These are phyloP conservation scores for Emmelina monodactyla DNA, from an alignment of 2,888 invertebrate species.

Conservation along the genomic window DNA sequence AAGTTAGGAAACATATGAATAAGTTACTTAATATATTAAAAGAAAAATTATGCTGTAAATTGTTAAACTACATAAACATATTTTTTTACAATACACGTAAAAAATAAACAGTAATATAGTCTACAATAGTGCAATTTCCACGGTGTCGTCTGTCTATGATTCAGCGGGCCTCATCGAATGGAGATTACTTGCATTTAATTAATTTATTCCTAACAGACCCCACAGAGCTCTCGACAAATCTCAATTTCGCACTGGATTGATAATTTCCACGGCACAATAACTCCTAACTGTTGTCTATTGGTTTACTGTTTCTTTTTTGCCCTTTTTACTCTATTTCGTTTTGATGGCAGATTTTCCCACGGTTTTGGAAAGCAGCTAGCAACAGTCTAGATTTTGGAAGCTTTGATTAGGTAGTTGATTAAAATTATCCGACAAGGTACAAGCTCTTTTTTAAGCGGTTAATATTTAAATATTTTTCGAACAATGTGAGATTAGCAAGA, in stretches of 20 bases:
- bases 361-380: slow-evolving; percentile 45
- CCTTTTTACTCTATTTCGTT: slow-evolving; percentile 7
- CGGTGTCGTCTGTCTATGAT: slow-evolving; percentile 39
- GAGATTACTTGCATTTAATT: slow-evolving; percentile 54
- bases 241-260: slow-evolving; percentile 58
- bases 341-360: slow-evolving; percentile 40
- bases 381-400: no score
- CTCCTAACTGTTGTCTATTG: slow-evolving; percentile 52
- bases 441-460: no score
- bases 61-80: no score
- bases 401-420: no score
- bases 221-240: slow-evolving; percentile 47
- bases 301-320: slow-evolving; percentile 40
- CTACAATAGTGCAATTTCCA: slow-evolving; percentile 52
- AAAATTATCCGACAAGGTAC: no score
- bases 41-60: no score
- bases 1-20: no score
- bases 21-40: no score
- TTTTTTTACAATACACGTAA: no score
- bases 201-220: slow-evolving; percentile 58
- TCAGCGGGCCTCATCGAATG: no score
- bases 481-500: no score
- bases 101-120: slow-evolving; percentile 20
- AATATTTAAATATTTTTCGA: no score
- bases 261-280: slow-evolving; percentile 63